Base-by-base conservation (phyloP, 2,113 vertebrate species). In the Brevimyrus niger region DNA sequence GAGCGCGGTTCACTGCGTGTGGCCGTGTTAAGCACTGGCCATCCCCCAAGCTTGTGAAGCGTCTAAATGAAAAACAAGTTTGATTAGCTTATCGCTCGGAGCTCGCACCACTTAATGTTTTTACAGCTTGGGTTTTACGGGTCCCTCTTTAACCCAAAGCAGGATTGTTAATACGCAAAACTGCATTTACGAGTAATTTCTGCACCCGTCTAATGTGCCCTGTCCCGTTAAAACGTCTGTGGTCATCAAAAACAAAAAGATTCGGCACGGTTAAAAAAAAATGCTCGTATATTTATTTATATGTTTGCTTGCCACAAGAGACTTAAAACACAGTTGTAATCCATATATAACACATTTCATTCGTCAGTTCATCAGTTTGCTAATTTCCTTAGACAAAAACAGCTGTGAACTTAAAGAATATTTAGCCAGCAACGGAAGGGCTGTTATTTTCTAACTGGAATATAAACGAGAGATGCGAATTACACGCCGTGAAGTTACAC, bases 121-220 rank as follows among this genome's bases (percentile, higher is more conserved):
- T 92, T 91, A 92, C 87, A 69, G 82, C 87, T 69, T 31, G 88
- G 31, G 31, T 90, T 92, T 93, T 92, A 92, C 76, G 17, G 89
- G 89, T 89, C 89, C 73, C 89, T 89, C 58, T 90, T 90, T 55
- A 88, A 91, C 27, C 48, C 87, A 90, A 55, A 80, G 88, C 85
- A 90, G 27, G 4, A 87, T 44, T 88, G 90, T 90, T 91, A 90
- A 92, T 89, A 69, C 73, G 50, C 84, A 88, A 90, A 91, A 91
- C 80, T 89, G 69, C 76, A 61, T 85, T 89, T 53, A 38, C 44
- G 88, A 44, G 50, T 90, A 89, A 31, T 88, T 89, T 89, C 90
- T 76, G 69, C 35, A 80, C 88, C 90, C 90, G 90, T 90, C 76
- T 91, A 90, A 80, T 61, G 48, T 23, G 2, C 50, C 87, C 88